Conservation (phyloP, 1,140 invertebrate species). For the Theocolax elegans region DNA sequence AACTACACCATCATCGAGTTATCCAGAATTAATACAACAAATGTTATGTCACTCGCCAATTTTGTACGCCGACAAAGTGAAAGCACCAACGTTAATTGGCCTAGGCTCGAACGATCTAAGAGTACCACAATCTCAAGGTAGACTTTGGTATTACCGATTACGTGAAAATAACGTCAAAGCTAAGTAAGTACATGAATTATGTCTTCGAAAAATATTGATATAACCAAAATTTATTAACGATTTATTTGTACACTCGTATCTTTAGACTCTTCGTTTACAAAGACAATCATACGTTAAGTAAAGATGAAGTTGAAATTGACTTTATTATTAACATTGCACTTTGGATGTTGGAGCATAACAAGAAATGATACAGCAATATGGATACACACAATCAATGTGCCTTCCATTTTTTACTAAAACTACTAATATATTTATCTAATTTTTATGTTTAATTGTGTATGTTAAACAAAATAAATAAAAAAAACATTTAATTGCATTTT, state of each 20-base stretch:
- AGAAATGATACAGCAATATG: no score
- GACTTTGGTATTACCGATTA: constrained; percentile 75
- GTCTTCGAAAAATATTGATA: not conserved
- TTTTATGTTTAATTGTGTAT: no score
- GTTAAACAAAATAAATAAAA: no score
- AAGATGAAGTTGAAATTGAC: constrained; percentile 74
- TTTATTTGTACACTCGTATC: not conserved
- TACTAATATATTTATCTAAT: no score
- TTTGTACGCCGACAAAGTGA: constrained; percentile 74
- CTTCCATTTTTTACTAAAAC: no score
- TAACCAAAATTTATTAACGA: constrained; percentile 10
- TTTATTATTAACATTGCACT: constrained; percentile 73
- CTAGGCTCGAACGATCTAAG: constrained; percentile 85
- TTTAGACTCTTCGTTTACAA: constrained; percentile 77
- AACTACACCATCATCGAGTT: constrained; percentile 53
- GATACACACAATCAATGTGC: no score
- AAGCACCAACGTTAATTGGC: constrained; percentile 81
- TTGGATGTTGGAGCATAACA: constrained; percentile 72
- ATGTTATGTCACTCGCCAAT: constrained; percentile 77
- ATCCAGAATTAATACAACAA: constrained; percentile 68
- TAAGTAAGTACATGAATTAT: constrained; percentile 63
- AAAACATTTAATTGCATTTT: no score
- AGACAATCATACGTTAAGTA: constrained; percentile 77
- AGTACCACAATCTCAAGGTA: constrained; percentile 81
- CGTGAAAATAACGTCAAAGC: constrained; percentile 72